Percentiles rank a stretch among this genome's conserved stretches.
These are phyloP conservation scores for Phyllostomus hastatus DNA, from an alignment of 2,113 vertebrate genomes.

Conservation along the genomic window DNA sequence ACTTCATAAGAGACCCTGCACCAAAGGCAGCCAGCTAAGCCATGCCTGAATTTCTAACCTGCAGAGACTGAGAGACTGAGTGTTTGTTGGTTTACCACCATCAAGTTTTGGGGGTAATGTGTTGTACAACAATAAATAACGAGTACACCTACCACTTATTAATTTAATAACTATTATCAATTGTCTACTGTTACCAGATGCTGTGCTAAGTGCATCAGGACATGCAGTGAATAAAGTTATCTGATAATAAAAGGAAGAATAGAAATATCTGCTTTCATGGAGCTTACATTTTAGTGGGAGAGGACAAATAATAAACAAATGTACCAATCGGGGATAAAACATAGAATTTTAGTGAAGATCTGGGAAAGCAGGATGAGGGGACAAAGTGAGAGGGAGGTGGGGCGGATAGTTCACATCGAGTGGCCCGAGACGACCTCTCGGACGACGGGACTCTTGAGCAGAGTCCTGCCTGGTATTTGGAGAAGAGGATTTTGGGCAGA, in stretches of 20 bases:
- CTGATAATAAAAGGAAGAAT: not conserved
- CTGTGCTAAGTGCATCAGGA: not conserved
- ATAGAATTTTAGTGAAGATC: not conserved
- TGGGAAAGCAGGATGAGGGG: not conserved
- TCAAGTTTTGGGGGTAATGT: not conserved
- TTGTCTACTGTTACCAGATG: not conserved
- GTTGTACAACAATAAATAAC: not conserved
- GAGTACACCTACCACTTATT: not conserved
- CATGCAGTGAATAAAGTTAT: not conserved
- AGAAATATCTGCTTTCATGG: not conserved
- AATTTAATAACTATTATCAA: constrained; percentile 1
- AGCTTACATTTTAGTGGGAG: constrained; percentile 10
- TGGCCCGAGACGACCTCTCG: not conserved
- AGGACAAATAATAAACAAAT: not conserved
- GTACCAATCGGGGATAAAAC: not conserved
- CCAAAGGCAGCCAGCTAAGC: not conserved
- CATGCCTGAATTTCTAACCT: not conserved
- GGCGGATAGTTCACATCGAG: not conserved
- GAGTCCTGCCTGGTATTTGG: not conserved
- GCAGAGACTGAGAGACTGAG: not conserved
- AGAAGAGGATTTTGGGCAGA: not conserved
- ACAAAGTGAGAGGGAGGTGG: not conserved
- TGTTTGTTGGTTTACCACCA: not conserved
- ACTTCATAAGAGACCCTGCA: not conserved
- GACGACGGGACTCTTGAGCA: not conserved